Conservation (phyloP, 2,113 vertebrate species). For the Synchiropus splendidus region DNA sequence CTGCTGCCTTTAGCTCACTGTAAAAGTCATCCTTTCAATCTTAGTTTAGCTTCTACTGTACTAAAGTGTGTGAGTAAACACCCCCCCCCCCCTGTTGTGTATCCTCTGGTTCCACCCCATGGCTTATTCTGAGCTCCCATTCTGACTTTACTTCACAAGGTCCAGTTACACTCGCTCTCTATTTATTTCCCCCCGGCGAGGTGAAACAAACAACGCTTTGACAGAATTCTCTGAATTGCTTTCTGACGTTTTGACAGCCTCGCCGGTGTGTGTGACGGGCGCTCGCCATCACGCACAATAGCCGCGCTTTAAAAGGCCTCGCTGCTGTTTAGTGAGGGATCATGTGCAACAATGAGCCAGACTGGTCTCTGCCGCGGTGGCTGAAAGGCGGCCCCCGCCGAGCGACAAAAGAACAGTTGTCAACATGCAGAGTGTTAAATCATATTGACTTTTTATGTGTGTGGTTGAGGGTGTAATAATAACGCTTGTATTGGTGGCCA, state of each 20-base stretch:
- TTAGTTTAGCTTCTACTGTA: too few species aligned
- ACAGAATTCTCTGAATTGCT: conserved; percentile 5
- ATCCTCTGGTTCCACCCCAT: too few species aligned
- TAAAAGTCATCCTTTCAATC: too few species aligned
- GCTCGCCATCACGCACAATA: conserved; percentile 21
- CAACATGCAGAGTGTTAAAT: conserved; percentile 40
- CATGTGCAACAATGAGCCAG: conserved; percentile 44
- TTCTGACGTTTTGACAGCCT: too few species aligned
- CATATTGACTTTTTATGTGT: conserved; percentile 44
- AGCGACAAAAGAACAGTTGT: conserved; percentile 44
- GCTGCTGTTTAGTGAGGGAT: conserved; percentile 51
- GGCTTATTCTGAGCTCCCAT: too few species aligned
- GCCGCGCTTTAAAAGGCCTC: conserved; percentile 36
- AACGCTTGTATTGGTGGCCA: too few species aligned
- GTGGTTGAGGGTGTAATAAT: too few species aligned
- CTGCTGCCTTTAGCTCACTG: conserved; percentile 7
- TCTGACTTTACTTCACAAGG: too few species aligned
- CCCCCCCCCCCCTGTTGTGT: too few species aligned
- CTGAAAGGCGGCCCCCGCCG: conserved; percentile 33
- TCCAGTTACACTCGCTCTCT: too few species aligned
- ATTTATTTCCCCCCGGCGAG: too few species aligned
- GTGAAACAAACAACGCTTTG: conserved; percentile 3
- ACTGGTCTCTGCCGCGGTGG: conserved; percentile 24
- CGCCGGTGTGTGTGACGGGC: conserved; percentile 23
- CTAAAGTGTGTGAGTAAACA: too few species aligned